These are phyloP conservation scores for Mareca penelope DNA, from an alignment of 2,797 vertebrate genomes.

Conservation along the genomic window DNA sequence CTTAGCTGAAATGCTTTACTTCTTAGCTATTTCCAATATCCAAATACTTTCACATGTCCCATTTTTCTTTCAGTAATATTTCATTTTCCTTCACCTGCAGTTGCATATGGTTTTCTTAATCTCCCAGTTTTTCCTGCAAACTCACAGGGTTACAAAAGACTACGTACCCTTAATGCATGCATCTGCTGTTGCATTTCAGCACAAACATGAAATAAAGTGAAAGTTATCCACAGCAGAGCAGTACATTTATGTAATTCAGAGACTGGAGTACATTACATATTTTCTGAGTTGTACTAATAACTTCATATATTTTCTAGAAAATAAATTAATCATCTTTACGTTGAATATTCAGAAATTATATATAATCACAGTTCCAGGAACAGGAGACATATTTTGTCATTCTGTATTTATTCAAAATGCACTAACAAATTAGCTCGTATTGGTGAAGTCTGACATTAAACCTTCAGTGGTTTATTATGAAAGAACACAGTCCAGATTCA, in stretches of 20 bases:
- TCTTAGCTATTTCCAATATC: neutral
- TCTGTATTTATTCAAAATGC: neutral
- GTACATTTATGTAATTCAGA: neutral
- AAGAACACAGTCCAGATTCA: neutral
- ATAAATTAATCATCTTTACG: neutral
- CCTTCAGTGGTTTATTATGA: neutral
- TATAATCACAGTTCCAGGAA: constrained; percentile 9
- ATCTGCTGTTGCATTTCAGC: constrained; percentile 6
- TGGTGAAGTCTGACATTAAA: neutral
- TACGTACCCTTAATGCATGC: neutral
- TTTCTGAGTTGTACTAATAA: neutral
- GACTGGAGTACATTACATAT: neutral
- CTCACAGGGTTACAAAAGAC: neutral
- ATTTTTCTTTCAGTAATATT: neutral
- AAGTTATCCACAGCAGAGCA: neutral
- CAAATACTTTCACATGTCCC: neutral
- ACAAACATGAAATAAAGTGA: neutral
- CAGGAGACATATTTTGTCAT: neutral
- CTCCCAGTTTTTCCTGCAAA: neutral
- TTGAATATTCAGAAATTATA: neutral
- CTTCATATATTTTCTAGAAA: neutral
- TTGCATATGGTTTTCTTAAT: neutral
- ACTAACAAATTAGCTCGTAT: neutral
- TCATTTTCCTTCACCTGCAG: neutral
- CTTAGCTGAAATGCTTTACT: neutral